Evolutionary conservation across 2,888 invertebrate species (phyloP), one percentile per base, ranked within the genome.

Genomic region (Oligia strigilis): DNA sequence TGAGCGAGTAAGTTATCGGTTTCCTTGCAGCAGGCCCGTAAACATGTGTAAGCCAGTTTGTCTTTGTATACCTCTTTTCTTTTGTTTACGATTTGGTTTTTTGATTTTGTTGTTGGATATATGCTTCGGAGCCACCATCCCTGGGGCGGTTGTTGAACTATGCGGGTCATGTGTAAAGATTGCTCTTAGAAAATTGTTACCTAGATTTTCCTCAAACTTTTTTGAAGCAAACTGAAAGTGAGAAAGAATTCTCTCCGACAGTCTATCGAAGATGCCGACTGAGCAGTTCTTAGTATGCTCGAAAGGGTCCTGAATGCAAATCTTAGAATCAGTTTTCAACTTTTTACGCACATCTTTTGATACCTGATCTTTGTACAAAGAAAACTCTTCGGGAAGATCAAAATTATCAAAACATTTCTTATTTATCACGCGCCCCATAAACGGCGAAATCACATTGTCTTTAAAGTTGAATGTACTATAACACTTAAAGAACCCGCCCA

Each of bases 261-360:
- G 64, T 67, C 86, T 92, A 0, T 85, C 82, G 64, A 77, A 89
- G 0, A 97, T 92, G 11, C 89, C 90, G 3, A 84, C 84, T 0
- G 97, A 92, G 65, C 97, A 91, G 89, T 98, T 98, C 75, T 96
- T 95, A 72, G 92, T 94, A 66, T 97, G 97, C 84, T 98, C 97
- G 83, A 98, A 97, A 0, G 98, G 98, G 93, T 98, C 98, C 92
- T 98, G 98, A 11, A 98, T 82, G 84, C 97, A 98, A 78, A 98
- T 92, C 1, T 92, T 84, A 2, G 93, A 89, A 19, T 95, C 90
- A 0, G 92, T 83, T 79, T 92, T 93, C 23, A 97, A 86, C 0
- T 92, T 88, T 77, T 85, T 84, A 77, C 91, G 91, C 17, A 85
- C 13, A n/a, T 92, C 87, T 4, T 82, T 79, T 14, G 65, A 65